Conservation (phyloP, 2,113 vertebrate genomes). For the Thermophis baileyi region DNA sequence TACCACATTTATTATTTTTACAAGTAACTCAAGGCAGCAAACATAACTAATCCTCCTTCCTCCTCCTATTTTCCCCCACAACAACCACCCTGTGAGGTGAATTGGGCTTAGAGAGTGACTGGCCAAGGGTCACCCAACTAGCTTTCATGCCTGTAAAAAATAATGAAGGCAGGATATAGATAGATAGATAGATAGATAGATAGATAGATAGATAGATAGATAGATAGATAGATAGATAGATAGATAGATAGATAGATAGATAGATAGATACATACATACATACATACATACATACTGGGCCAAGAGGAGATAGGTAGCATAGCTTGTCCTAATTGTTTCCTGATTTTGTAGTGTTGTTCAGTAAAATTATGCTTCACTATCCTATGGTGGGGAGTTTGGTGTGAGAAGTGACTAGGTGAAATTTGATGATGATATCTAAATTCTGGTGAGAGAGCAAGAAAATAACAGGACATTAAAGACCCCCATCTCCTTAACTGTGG, state of each 20-base stretch:
- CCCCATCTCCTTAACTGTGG: not conserved
- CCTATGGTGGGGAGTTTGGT: not conserved
- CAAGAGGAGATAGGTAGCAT: not conserved
- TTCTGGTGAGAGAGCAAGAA: not conserved
- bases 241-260: too few species aligned
- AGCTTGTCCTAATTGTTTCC: not conserved
- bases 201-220: too few species aligned
- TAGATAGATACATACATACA: too few species aligned
- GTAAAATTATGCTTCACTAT: not conserved
- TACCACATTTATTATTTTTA: not conserved
- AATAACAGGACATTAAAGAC: not conserved
- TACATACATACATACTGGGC: not conserved
- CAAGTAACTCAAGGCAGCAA: not conserved
- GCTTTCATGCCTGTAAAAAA: not conserved
- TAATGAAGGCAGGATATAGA: not conserved
- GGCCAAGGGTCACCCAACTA: not conserved
- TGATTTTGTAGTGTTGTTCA: not conserved
- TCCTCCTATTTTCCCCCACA: not conserved
- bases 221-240: too few species aligned
- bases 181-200: too few species aligned
- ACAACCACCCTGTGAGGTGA: not conserved
- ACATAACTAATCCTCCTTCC: not conserved
- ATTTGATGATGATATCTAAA: not conserved
- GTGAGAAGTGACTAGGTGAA: not conserved
- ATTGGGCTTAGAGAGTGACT: not conserved